phyloP scores from a whole-genome alignment of 2,797 vertebrate species.

The Chloroceryle inda region DNA sequence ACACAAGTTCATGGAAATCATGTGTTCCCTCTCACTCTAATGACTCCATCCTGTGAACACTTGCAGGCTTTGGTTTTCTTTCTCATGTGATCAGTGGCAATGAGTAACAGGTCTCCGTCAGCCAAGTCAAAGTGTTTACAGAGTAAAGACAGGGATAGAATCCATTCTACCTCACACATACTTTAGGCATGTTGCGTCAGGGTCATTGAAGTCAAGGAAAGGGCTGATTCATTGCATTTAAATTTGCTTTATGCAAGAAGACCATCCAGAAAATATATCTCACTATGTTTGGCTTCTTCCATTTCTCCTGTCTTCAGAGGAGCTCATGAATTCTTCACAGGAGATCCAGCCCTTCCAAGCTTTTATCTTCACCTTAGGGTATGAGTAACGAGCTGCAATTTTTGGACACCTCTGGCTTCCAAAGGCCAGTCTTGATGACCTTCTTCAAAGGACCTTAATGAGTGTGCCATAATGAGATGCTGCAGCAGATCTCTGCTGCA shows the following conservation, averaged over 20 bases:
- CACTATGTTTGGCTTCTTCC: not conserved
- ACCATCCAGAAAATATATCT: not conserved
- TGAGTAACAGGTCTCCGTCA: not conserved
- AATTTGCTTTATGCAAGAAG: not conserved
- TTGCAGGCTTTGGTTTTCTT: not conserved
- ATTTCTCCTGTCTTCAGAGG: not conserved
- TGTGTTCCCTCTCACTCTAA: conserved; percentile 10
- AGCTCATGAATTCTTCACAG: not conserved
- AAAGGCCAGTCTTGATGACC: not conserved
- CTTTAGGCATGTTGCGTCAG: not conserved
- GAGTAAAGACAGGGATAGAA: not conserved
- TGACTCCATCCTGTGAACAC: not conserved
- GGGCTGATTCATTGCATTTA: not conserved
- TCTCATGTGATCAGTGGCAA: not conserved
- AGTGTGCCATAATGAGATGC: fast-evolving
- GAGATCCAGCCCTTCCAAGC: not conserved
- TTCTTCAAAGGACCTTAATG: not conserved
- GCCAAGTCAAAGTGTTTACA: not conserved
- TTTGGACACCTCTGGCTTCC: not conserved
- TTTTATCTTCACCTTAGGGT: not conserved
- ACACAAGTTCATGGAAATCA: not conserved
- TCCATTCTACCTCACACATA: not conserved
- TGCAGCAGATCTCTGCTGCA: not conserved
- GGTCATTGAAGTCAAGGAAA: not conserved
- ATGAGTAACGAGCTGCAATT: not conserved